Conservation (phyloP, 1,140 invertebrate species). For the Drosophila ohnishii region DNA sequence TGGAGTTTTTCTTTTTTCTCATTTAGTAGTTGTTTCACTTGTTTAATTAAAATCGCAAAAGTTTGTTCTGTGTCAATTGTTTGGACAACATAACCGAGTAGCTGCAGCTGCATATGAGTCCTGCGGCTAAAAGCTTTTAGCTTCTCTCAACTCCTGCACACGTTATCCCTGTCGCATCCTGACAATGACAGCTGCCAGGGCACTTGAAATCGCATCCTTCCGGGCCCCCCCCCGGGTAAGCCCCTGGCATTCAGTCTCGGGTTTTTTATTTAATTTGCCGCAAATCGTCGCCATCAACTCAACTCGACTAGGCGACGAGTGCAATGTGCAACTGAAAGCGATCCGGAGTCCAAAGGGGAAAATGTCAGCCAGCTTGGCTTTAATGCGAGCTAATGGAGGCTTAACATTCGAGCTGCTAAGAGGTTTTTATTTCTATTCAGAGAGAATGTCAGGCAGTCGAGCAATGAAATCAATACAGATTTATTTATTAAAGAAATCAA, state of each 20-base stretch:
- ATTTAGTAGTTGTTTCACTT: neutral
- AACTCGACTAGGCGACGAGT: neutral
- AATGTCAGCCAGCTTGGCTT: constrained; percentile 12
- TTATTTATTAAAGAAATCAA: neutral
- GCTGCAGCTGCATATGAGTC: constrained; percentile 6
- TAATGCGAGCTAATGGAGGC: constrained; percentile 15
- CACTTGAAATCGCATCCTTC: constrained; percentile 31
- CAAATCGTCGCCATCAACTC: constrained; percentile 56
- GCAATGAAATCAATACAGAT: neutral
- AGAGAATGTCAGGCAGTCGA: too few relatives aligned
- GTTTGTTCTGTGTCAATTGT: constrained; percentile 26
- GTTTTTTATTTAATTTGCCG: constrained; percentile 68
- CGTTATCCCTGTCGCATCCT: constrained; percentile 35
- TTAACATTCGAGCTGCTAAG: constrained; percentile 1
- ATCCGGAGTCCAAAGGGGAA: constrained; percentile 11
- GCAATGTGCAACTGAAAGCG: constrained; percentile 29
- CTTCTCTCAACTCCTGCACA: constrained; percentile 8
- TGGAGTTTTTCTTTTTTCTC: neutral
- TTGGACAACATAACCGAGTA: constrained; percentile 6
- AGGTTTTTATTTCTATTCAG: neutral
- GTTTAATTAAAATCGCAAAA: constrained; percentile 43
- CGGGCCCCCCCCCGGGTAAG: neutral
- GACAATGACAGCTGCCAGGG: constrained; percentile 50
- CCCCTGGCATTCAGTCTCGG: constrained; percentile 10
- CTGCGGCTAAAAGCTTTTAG: constrained; percentile 61